These are phyloP conservation scores for Eudemis profundana DNA, from an alignment of 2,888 invertebrate genomes.

Conservation along the genomic window DNA sequence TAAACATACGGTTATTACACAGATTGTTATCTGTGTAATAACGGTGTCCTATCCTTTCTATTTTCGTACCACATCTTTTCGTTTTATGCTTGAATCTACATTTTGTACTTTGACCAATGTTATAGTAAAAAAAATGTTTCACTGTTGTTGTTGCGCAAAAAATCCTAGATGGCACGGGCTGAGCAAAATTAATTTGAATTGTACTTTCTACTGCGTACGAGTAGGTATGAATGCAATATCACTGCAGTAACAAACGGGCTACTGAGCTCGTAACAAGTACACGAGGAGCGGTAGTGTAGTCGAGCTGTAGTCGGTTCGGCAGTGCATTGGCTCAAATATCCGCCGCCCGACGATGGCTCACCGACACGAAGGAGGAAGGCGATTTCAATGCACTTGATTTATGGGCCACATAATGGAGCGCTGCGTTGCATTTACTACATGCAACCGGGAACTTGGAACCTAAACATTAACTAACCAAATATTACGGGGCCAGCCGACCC, in stretches of 20 bases:
- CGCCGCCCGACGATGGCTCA: conserved; percentile 73
- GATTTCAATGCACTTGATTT: conserved; percentile 83
- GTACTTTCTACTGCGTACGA: not conserved
- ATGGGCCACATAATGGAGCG: conserved; percentile 76
- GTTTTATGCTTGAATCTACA: no score
- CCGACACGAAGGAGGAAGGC: conserved; percentile 81
- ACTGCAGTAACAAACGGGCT: conserved; percentile 12
- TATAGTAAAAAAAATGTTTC: not conserved
- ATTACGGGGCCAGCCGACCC: conserved; percentile 49
- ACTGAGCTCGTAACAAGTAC: conserved; percentile 13
- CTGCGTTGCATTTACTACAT: conserved; percentile 76
- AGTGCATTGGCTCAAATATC: conserved; percentile 73
- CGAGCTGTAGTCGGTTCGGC: conserved; percentile 53
- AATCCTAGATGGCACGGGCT: not conserved
- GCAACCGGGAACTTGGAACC: conserved; percentile 65
- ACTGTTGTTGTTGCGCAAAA: no score
- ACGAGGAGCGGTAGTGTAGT: conserved; percentile 14
- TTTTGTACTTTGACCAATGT: no score
- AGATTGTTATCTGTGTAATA: no score
- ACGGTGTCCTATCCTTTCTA: no score
- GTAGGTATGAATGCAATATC: not conserved
- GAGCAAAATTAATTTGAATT: not conserved
- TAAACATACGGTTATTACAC: no score
- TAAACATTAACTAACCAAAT: conserved; percentile 60
- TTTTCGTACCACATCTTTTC: no score